Evolutionary conservation across 2,113 vertebrate genomes (phyloP).

Genomic region (Rhinolophus ferrumequinum): DNA sequence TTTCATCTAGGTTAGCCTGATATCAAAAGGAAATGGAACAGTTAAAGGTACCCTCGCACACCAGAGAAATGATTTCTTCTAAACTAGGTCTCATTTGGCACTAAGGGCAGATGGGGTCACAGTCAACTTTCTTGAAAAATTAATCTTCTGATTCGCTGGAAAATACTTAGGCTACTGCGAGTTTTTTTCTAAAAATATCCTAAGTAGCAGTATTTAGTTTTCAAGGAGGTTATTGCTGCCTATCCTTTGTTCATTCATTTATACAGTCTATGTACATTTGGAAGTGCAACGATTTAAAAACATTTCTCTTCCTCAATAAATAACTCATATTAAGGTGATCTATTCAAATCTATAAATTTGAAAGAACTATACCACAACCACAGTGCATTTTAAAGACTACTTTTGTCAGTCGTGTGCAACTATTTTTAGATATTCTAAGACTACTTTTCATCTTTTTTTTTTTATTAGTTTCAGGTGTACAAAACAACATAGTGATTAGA

Average conservation of each 20-base stretch:
- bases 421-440: not conserved
- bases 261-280: not conserved
- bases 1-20: conserved; percentile 96
- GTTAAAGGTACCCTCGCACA: not conserved
- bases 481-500: too few species aligned
- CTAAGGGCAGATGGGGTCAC: not conserved
- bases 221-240: not conserved
- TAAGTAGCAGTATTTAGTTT: not conserved
- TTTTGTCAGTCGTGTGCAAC: not conserved
- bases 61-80: not conserved
- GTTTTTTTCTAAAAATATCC: not conserved
- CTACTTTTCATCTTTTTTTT: too few species aligned
- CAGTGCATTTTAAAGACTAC: not conserved
- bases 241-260: not conserved
- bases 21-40: conserved; percentile 68
- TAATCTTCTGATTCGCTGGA: not conserved
- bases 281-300: not conserved
- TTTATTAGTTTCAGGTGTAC: too few species aligned
- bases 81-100: not conserved
- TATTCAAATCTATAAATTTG: not conserved
- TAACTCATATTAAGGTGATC: not conserved
- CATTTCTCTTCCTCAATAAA: not conserved
- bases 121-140: not conserved
- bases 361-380: not conserved
- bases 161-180: not conserved